Evolutionary conservation across 2,888 invertebrate genomes (phyloP), one percentile per base, ranked within the genome.

Genomic region (Drosophila gaucha): DNA sequence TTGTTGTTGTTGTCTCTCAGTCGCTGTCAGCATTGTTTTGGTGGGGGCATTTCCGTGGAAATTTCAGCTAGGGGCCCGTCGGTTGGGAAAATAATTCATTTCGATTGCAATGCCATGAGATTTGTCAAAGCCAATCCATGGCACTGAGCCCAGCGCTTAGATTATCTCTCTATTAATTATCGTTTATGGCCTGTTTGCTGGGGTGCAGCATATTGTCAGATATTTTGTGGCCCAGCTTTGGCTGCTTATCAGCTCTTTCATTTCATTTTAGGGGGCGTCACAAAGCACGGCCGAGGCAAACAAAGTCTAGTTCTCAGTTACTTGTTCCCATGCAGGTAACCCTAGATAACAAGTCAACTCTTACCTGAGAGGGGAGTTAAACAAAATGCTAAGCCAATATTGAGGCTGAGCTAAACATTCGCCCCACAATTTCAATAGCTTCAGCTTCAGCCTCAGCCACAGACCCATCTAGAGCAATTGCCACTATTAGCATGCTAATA

Each of bases 81-180:
- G 67, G 54, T 78, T 86, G 76, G 76, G 83, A 80, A 86, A 80
- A 86, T 83, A 85, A 83, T 80, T 83, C 80, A 85, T 78, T 86
- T 78, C 84, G 76, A 80, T 86, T 80, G 75, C 73, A 50, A 41
- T 39, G 69, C 71, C 69, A 70, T 60, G 67, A 70, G 69, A 79
- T 79, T 79, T 79, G 79, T 79, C 77, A 77, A 73, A 63, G 68
- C 68, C 72, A 67, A 71, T 74, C 64, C 54, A 67, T 51, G 47
- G 67, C 64, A 50, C 50, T 47, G 62, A 69, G 57, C 33, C 30
- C 41, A 71, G 46, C 65, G 68, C 74, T 67, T 78, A 85, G 84
- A 86, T 85, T 83, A 85, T 85, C 86, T 83, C 80, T 83, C 76
- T 83, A 83, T 84, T 86, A 84, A 84, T 84, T 84, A 86, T 86